Evolutionary conservation across 2,113 vertebrate genomes (phyloP).

Genomic region (Cichladusa arquata): DNA sequence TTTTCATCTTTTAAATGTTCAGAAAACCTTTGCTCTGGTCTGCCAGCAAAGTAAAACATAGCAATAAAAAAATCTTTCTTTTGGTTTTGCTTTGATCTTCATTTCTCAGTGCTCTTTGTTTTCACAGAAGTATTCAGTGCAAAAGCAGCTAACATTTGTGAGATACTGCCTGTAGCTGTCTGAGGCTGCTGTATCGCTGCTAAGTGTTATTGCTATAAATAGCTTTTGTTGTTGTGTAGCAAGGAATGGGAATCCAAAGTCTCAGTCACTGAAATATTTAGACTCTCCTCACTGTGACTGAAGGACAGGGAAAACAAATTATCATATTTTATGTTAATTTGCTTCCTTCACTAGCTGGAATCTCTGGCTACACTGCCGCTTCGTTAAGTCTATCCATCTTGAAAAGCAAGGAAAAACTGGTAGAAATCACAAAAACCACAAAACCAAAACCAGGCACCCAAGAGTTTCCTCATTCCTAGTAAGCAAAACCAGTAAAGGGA

Average conservation of each 20-base stretch:
- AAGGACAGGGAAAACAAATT: conserved; percentile 34
- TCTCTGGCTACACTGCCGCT: background rate
- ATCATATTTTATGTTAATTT: conserved; percentile 35
- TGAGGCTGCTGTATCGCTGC: background rate
- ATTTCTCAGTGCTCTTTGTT: conserved; percentile 62
- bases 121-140: conserved; percentile 58
- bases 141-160: conserved; percentile 44
- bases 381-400: background rate
- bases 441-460: background rate
- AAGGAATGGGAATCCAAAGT: conserved; percentile 36
- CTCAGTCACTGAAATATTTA: conserved; percentile 38
- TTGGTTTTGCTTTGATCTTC: conserved; percentile 30
- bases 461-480: background rate
- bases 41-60: conserved; percentile 84
- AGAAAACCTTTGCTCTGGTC: conserved; percentile 87
- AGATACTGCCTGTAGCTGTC: conserved; percentile 19
- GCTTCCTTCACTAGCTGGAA: background rate
- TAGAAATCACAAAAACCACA: background rate
- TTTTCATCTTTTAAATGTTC: conserved; percentile 89
- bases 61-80: conserved; percentile 76
- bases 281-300: conserved; percentile 3
- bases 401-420: background rate
- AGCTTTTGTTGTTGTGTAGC: conserved; percentile 50
- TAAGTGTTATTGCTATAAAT: conserved; percentile 61
- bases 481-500: background rate